These are phyloP conservation scores for Trissolcus basalis DNA, from an alignment of 1,140 invertebrate species.

Conservation along the genomic window DNA sequence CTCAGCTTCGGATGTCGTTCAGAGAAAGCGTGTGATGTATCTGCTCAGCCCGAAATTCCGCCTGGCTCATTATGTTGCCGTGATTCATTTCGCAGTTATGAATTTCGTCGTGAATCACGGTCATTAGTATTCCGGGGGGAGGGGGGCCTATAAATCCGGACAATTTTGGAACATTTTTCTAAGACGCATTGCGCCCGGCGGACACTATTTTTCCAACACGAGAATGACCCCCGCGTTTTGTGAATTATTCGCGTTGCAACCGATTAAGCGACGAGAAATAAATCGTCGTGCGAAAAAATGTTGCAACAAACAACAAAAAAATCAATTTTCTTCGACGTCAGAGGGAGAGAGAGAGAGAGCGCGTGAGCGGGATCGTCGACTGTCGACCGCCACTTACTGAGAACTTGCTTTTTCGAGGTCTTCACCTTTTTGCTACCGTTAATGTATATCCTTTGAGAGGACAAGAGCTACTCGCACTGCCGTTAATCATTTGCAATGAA, in stretches of 20 bases:
- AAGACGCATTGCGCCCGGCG: slow-evolving; percentile 33
- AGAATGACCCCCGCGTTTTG: not conserved
- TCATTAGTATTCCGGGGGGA: slow-evolving; percentile 42
- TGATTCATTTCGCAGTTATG: slow-evolving; percentile 54
- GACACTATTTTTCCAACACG: not conserved
- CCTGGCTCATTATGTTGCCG: slow-evolving; percentile 41
- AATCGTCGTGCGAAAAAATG: slow-evolving; percentile 13
- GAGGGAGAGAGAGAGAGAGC: slow-evolving; percentile 2
- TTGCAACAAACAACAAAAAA: slow-evolving; percentile 17
- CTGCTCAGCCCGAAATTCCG: slow-evolving; percentile 43
- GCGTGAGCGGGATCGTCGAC: slow-evolving; percentile 28
- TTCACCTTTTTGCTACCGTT: slow-evolving; percentile 55
- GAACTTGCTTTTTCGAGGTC: slow-evolving; percentile 59
- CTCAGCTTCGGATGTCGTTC: slow-evolving; percentile 30
- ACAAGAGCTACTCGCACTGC: slow-evolving; percentile 46
- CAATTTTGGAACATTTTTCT: slow-evolving; percentile 47
- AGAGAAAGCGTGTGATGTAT: slow-evolving; percentile 54
- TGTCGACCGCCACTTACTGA: slow-evolving; percentile 49
- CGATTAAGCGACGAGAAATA: slow-evolving; percentile 42
- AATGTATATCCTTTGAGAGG: slow-evolving; percentile 57
- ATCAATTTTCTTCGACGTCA: slow-evolving; percentile 57
- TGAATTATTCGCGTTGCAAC: slow-evolving; percentile 31
- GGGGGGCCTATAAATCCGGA: slow-evolving; percentile 33
- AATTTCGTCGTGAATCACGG: slow-evolving; percentile 49
- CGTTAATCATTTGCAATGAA: slow-evolving; percentile 58